Conservation (phyloP, 2,113 vertebrate genomes). For the Toxostoma redivivum region DNA sequence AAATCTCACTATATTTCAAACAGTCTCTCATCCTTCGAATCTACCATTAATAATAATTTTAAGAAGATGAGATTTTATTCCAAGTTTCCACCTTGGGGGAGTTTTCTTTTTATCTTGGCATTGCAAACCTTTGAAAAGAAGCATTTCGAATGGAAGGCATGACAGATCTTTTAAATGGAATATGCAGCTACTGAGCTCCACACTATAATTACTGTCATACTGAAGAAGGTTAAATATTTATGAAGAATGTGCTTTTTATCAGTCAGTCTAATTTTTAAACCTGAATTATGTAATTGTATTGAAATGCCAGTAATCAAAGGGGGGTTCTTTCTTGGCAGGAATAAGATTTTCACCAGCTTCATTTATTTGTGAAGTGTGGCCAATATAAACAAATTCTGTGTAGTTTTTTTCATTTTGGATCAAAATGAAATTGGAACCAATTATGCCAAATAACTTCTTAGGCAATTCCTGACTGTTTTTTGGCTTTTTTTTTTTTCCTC, state of each 20-base stretch:
- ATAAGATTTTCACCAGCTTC: neutral
- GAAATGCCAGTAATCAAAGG: slow-evolving; percentile 50
- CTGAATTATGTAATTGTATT: slow-evolving; percentile 59
- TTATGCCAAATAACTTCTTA: neutral
- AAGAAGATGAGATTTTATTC: slow-evolving; percentile 45
- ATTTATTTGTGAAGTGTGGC: slow-evolving; percentile 6
- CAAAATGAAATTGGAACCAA: neutral
- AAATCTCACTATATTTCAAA: slow-evolving; percentile 23
- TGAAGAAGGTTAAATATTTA: slow-evolving; percentile 73
- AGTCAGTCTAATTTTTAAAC: slow-evolving; percentile 65
- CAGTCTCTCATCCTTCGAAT: slow-evolving; percentile 24
- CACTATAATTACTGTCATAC: slow-evolving; percentile 58
- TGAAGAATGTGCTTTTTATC: slow-evolving; percentile 70
- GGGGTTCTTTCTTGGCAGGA: neutral
- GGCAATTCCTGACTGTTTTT: neutral
- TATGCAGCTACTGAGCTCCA: slow-evolving; percentile 19
- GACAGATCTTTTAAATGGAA: slow-evolving; percentile 40
- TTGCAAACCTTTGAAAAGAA: slow-evolving; percentile 25
- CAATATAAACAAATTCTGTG: neutral
- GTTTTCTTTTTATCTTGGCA: slow-evolving; percentile 58
- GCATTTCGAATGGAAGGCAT: slow-evolving; percentile 40
- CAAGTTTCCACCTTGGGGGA: slow-evolving; percentile 44
- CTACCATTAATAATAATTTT: slow-evolving; percentile 52
- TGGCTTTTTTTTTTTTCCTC: neutral
- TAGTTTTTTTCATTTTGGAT: neutral